Evolutionary conservation across 2,888 invertebrate genomes (phyloP).

Genomic region (Encarsia formosa): DNA sequence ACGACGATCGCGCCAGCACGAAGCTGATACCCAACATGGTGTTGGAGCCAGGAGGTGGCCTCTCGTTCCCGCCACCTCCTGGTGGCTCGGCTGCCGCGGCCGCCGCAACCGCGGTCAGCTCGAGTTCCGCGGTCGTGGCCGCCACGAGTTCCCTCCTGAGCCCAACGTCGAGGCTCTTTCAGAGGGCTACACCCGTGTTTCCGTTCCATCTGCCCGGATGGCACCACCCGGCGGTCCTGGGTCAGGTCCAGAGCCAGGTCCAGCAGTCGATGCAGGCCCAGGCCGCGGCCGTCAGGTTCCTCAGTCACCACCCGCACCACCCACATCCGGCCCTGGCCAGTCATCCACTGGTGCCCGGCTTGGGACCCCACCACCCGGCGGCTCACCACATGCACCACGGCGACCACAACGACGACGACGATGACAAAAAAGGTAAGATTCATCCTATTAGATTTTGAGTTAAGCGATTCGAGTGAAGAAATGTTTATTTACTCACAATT

Average conservation of each 20-base stretch:
- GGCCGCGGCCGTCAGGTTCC: conserved; percentile 43
- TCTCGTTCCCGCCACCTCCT: conserved; percentile 51
- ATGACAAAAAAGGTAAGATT: conserved; percentile 48
- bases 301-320: conserved; percentile 48
- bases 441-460: background rate
- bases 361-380: conserved; percentile 38
- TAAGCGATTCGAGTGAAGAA: background rate
- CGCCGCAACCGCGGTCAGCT: conserved; percentile 40
- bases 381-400: conserved; percentile 29
- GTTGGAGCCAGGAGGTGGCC: conserved; percentile 50
- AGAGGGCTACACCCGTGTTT: conserved; percentile 47
- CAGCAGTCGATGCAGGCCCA: conserved; percentile 47
- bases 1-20: conserved; percentile 28
- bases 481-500: background rate
- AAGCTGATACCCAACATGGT: conserved; percentile 51
- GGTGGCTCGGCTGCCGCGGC: conserved; percentile 41
- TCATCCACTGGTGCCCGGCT: conserved; percentile 45
- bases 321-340: conserved; percentile 42
- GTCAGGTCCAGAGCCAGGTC: conserved; percentile 46
- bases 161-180: conserved; percentile 44
- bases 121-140: conserved; percentile 39
- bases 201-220: conserved; percentile 49
- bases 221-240: conserved; percentile 47
- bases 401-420: conserved; percentile 47
- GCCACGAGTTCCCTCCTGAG: conserved; percentile 34